Evolutionary conservation across 23 tunicate species (phyloP).

Genomic region (Aplidium turbinatum): DNA sequence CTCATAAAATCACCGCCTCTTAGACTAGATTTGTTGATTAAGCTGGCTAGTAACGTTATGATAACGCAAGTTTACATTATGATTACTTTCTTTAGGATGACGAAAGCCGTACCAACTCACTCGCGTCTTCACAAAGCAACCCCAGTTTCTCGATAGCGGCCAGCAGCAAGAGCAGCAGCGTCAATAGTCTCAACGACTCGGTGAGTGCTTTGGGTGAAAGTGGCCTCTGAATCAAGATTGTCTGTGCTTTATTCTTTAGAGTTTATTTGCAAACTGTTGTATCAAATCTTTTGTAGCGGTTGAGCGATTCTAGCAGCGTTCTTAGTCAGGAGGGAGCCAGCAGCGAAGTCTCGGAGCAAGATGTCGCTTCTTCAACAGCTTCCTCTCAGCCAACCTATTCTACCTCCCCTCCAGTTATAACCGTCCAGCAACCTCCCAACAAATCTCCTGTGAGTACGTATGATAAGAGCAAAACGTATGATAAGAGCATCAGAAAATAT

Average conservation of each 20-base stretch:
- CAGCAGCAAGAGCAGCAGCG: constrained; percentile 82
- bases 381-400: constrained; percentile 23
- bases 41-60: too few relatives aligned
- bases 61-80: too few relatives aligned
- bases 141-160: constrained; percentile 78
- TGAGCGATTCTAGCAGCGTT: constrained; percentile 77
- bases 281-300: constrained; percentile 18
- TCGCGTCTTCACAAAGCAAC: constrained; percentile 42
- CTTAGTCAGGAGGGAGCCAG: constrained; percentile 79
- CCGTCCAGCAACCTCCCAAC: constrained; percentile 27
- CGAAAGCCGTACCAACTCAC: constrained; percentile 66
- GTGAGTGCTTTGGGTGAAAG: constrained; percentile 59
- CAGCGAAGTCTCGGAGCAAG: constrained; percentile 57
- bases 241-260: too few relatives aligned
- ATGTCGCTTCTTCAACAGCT: constrained; percentile 2
- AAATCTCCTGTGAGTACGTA: too few relatives aligned
- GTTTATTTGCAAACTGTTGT: too few relatives aligned
- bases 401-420: constrained; percentile 19
- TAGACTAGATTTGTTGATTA: too few relatives aligned
- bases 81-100: constrained; percentile 30
- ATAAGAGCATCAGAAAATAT: too few relatives aligned
- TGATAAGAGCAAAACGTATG: too few relatives aligned
- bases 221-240: too few relatives aligned
- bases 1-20: too few relatives aligned
- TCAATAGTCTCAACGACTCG: constrained; percentile 85